Evolutionary conservation across 2,797 vertebrate species (phyloP), one percentile per base, ranked within the genome.

Genomic region (Urocyon cinereoargenteus): DNA sequence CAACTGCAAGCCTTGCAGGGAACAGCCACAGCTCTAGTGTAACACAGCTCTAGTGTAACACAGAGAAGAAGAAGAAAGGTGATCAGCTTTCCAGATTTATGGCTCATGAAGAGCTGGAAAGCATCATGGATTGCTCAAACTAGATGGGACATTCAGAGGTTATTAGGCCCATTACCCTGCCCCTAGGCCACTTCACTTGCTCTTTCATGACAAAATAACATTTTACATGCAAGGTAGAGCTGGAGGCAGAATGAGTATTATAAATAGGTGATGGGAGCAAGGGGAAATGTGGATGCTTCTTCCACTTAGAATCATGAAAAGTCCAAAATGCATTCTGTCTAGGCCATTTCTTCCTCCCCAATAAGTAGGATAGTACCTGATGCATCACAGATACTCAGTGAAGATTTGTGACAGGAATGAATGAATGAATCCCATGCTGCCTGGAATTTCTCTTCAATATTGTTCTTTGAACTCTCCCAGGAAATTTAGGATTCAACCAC

Each of bases 121-220:
- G 73, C 11, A 26, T 31, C 4, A 1, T 24, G 40, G 36, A 45
- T 57, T 79, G 18, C 68, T 36, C 55, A 26, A 10, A 8, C 34
- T 62, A 16, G 16, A 92, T 93, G 51, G 55, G 61, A 45, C 2
- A 36, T 62, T 75, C 49, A 62, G 68, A 81, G 49, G 45, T 78
- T 89, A 81, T 31, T 88, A 81, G 15, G 4, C 55, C 59, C 49
- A 73, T 68, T 66, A 14, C 2, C 24, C 12, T 53, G 78, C 24
- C 22, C 12, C 55, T 79, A 72, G 19, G 21, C n/a, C 51, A 64
- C 26, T 68, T 57, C 22, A 36, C 19, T 92, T 72, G 59, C 26
- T 94, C 55, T 82, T 88, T 86, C 40, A 26, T 51, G 59, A 68
- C 34, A 91, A 97, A 95, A 73, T 57, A 91, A 34, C 6, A 10